phyloP scores from a whole-genome alignment of 2,113 vertebrate species.

The Salvelinus sp. region DNA sequence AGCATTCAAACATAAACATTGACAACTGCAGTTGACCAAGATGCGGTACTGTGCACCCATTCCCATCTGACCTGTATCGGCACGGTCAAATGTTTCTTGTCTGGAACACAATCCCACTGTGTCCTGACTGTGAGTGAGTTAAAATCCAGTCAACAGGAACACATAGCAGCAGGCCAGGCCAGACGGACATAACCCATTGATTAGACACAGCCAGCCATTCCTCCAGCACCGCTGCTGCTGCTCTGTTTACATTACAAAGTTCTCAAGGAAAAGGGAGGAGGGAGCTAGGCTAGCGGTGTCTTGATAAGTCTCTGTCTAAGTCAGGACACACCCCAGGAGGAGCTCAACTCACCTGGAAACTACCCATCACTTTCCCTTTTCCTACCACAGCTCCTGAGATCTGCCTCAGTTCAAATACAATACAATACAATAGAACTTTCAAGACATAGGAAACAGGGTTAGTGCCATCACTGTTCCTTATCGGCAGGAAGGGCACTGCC shows the following conservation, averaged over 20 bases:
- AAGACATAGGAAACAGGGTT: no score
- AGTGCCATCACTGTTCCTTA: no score
- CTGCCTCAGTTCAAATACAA: constrained; percentile 9
- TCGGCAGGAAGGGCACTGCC: constrained; percentile 1
- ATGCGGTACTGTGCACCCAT: no score
- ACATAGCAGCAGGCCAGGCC: not conserved
- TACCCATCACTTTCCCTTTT: constrained; percentile 45
- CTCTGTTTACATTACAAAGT: constrained; percentile 10
- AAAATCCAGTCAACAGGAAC: no score
- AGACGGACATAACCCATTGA: constrained; percentile 6
- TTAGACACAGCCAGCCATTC: constrained; percentile 8
- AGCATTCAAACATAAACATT: no score
- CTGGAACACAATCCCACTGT: no score
- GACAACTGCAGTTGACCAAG: no score
- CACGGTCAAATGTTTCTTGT: no score
- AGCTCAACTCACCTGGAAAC: constrained; percentile 50
- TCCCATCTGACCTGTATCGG: no score
- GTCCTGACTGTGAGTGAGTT: no score
- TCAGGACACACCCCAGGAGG: constrained; percentile 30
- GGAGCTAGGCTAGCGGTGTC: constrained; percentile 8
- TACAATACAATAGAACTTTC: no score
- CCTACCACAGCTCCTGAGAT: not conserved
- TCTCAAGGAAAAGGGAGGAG: constrained; percentile 29
- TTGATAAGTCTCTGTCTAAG: constrained; percentile 6
- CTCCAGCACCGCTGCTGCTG: not conserved